A percentile compares a stretch with the other conserved stretches of the same genome.
Evolutionary conservation across 2,113 vertebrate genomes (phyloP).

Genomic region (Canis aureus): DNA sequence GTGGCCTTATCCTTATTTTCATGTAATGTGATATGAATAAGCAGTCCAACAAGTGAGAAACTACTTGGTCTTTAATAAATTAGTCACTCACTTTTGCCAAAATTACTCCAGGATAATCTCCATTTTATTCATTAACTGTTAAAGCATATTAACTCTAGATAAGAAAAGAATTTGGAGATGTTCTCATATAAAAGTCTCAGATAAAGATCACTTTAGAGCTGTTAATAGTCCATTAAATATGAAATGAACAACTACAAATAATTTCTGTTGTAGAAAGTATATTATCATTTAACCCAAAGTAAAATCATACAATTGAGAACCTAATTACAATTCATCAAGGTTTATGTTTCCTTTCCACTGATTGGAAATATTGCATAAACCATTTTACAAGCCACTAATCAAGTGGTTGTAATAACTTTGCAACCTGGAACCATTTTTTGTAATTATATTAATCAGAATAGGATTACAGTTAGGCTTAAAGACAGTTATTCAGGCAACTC

Average conservation of each 20-base stretch:
- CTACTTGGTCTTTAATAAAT: constrained; percentile 19
- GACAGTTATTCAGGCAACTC: not conserved
- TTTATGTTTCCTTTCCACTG: not conserved
- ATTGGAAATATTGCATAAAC: not conserved
- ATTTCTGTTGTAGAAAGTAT: not conserved
- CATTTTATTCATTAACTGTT: not conserved
- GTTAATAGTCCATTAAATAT: not conserved
- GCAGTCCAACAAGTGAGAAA: not conserved
- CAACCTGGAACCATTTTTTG: not conserved
- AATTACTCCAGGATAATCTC: not conserved
- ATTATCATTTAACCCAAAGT: not conserved
- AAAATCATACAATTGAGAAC: not conserved
- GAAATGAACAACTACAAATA: not conserved
- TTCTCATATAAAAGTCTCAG: not conserved
- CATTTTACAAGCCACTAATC: not conserved
- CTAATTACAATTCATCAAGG: not conserved
- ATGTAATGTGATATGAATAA: not conserved
- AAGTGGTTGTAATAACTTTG: not conserved
- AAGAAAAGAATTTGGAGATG: not conserved
- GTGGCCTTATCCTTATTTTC: not conserved
- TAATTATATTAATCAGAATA: not conserved
- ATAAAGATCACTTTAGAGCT: not conserved
- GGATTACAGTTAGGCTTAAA: not conserved
- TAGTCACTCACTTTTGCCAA: not conserved
- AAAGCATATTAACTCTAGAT: not conserved